These are phyloP conservation scores for Agelastica alni DNA, from an alignment of 2,888 invertebrate species.

Conservation along the genomic window DNA sequence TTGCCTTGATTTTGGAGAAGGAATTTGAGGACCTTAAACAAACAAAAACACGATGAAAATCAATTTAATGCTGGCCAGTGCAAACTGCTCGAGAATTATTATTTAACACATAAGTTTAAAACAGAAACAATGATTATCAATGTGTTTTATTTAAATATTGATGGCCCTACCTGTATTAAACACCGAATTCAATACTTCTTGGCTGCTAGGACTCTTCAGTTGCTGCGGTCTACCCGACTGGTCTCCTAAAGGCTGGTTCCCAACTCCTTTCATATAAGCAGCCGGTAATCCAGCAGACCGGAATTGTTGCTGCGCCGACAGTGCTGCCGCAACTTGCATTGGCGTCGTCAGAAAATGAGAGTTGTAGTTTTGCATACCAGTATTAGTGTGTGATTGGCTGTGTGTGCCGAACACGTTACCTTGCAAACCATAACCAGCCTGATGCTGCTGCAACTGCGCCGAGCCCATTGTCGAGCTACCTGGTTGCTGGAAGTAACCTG, in stretches of 20 bases:
- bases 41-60: too few relatives aligned
- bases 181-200: slow-evolving; percentile 62
- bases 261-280: slow-evolving; percentile 51
- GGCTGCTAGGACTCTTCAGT: slow-evolving; percentile 62
- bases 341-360: slow-evolving; percentile 67
- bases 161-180: slow-evolving; percentile 62
- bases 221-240: slow-evolving; percentile 57
- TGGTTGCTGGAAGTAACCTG: slow-evolving; percentile 60
- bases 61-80: too few relatives aligned
- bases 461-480: slow-evolving; percentile 56
- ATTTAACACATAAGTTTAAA: too few relatives aligned
- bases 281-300: slow-evolving; percentile 65
- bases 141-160: too few relatives aligned
- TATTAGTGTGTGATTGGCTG: slow-evolving; percentile 56
- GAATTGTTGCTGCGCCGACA: slow-evolving; percentile 67
- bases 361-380: slow-evolving; percentile 58
- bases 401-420: slow-evolving; percentile 58
- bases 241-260: slow-evolving; percentile 48
- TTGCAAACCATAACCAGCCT: slow-evolving; percentile 58
- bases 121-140: too few relatives aligned
- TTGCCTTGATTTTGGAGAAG: slow-evolving; percentile 63
- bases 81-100: too few relatives aligned
- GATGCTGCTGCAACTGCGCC: slow-evolving; percentile 55
- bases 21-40: slow-evolving; percentile 63
- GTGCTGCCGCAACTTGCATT: slow-evolving; percentile 66